phyloP scores from a whole-genome alignment of 2,797 vertebrate species.

The Microctenopoma lineatum region DNA sequence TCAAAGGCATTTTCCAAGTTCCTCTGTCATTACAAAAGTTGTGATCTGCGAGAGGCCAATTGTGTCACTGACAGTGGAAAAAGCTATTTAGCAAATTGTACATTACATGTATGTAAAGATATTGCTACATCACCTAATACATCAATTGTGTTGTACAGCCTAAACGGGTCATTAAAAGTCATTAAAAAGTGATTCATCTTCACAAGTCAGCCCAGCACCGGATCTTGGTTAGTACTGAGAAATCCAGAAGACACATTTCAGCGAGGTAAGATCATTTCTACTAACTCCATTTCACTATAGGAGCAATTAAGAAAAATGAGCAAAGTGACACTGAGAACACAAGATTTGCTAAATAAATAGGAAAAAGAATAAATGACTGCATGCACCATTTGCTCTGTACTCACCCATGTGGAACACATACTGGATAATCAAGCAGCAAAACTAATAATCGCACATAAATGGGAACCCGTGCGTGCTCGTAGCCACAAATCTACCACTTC shows the following conservation, averaged over 20 bases:
- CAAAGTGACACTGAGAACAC: slow-evolving; percentile 1
- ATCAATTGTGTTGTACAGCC: slow-evolving; percentile 11
- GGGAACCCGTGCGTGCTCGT: slow-evolving; percentile 5
- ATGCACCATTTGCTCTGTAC: not conserved
- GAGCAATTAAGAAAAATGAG: slow-evolving; percentile 12
- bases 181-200: slow-evolving; percentile 50
- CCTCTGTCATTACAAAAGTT: slow-evolving; percentile 41
- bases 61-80: slow-evolving; percentile 29
- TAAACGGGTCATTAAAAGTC: slow-evolving; percentile 34
- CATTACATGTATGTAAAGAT: slow-evolving; percentile 25
- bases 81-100: slow-evolving; percentile 31
- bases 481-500: slow-evolving; percentile 26
- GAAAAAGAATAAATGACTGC: not conserved
- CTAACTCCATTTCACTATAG: slow-evolving; percentile 19
- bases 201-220: slow-evolving; percentile 23
- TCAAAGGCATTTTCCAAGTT: slow-evolving; percentile 53
- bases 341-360: not conserved
- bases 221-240: slow-evolving; percentile 22
- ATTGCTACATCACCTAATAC: slow-evolving; percentile 17
- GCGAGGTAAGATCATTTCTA: slow-evolving; percentile 38
- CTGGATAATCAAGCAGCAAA: not conserved
- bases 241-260: slow-evolving; percentile 31
- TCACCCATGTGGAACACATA: not conserved
- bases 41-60: slow-evolving; percentile 34
- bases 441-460: not conserved